Conservation (phyloP, 2,888 invertebrate species). For the Tholera decimalis region DNA sequence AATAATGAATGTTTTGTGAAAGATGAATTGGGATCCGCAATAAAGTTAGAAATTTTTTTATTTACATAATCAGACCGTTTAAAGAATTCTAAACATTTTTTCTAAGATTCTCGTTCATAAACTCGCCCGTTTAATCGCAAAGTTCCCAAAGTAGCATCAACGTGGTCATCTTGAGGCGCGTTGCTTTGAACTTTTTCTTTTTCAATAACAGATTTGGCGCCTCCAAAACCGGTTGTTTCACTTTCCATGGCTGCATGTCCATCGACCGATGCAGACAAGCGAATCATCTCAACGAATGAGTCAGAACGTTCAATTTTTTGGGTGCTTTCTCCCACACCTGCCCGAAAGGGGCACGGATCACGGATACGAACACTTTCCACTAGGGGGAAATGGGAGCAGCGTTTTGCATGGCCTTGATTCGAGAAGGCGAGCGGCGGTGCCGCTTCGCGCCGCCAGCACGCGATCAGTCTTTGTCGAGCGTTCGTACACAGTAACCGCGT, state of each 20-base stretch:
- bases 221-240: slow-evolving; percentile 84
- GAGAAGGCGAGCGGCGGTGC: slow-evolving; percentile 72
- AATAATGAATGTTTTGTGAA: slow-evolving; percentile 53
- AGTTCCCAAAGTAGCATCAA: slow-evolving; percentile 27
- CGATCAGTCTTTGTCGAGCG: slow-evolving; percentile 77
- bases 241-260: slow-evolving; percentile 79
- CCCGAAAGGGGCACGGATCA: slow-evolving; percentile 87
- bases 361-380: slow-evolving; percentile 90
- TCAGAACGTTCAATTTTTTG: slow-evolving; percentile 86
- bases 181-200: slow-evolving; percentile 75
- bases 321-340: slow-evolving; percentile 91
- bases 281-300: slow-evolving; percentile 84
- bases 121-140: slow-evolving; percentile 23
- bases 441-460: slow-evolving; percentile 65
- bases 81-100: slow-evolving; percentile 13
- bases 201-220: slow-evolving; percentile 75
- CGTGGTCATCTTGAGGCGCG: slow-evolving; percentile 34
- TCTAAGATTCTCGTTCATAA: slow-evolving; percentile 3
- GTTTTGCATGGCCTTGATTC: slow-evolving; percentile 90
- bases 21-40: slow-evolving; percentile 27
- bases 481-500: slow-evolving; percentile 67
- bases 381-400: slow-evolving; percentile 87
- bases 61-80: slow-evolving; percentile 15
- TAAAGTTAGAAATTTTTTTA: slow-evolving; percentile 28
- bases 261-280: slow-evolving; percentile 72